Evolutionary conservation across 2,113 vertebrate genomes (phyloP).

Genomic region (Montifringilla adamsi): DNA sequence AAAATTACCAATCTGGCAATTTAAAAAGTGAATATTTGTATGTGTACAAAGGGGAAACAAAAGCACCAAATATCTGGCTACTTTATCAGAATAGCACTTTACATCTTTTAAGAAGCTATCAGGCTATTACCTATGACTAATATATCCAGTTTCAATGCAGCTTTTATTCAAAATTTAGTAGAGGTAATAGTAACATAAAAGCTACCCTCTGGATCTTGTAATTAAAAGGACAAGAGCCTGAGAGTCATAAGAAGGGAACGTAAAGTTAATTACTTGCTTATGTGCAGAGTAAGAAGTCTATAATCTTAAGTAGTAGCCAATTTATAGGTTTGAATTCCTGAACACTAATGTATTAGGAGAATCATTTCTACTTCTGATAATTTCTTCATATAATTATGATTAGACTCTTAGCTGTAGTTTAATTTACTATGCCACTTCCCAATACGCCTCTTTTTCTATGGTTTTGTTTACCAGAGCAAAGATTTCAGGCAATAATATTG

Average conservation of each 20-base stretch:
- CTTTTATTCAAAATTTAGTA: conserved; percentile 16
- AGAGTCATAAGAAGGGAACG: not conserved
- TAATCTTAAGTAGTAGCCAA: conserved; percentile 17
- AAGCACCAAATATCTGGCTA: not conserved
- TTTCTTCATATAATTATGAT: conserved; percentile 47
- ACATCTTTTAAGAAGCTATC: not conserved
- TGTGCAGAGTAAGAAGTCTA: not conserved
- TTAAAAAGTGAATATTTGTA: not conserved
- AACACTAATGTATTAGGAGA: conserved; percentile 5
- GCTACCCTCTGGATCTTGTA: not conserved
- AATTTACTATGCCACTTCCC: conserved; percentile 62
- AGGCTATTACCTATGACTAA: conserved; percentile 16
- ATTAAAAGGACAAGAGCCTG: conserved; percentile 34
- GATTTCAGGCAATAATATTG: conserved; percentile 27
- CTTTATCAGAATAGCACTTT: conserved; percentile 3
- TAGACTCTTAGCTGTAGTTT: conserved; percentile 20
- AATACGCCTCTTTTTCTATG: conserved; percentile 48
- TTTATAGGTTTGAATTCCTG: conserved; percentile 21
- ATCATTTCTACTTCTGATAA: conserved; percentile 2
- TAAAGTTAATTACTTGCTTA: conserved; percentile 27
- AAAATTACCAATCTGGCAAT: not conserved
- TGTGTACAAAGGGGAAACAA: not conserved
- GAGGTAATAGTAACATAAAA: conserved; percentile 17
- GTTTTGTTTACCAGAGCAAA: conserved; percentile 59
- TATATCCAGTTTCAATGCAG: conserved; percentile 12